These are phyloP conservation scores for Stylophora pistillata DNA, from an alignment of 64 coral and sea anemone genomes.

Conservation along the genomic window DNA sequence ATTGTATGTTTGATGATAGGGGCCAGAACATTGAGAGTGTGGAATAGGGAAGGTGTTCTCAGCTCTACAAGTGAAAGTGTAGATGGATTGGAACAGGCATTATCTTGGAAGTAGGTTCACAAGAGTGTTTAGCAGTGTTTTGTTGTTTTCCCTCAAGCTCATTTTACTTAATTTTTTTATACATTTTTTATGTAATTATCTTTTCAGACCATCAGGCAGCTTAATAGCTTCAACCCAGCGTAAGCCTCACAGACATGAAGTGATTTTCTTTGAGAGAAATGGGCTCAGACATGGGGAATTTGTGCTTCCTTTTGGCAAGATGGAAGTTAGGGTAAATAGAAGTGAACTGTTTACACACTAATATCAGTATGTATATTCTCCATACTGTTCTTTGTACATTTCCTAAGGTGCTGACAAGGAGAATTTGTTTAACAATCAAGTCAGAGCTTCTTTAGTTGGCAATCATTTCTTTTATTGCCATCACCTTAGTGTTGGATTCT, in stretches of 20 bases:
- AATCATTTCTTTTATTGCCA: too few species aligned
- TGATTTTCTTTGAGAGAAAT: slow-evolving; percentile 97
- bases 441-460: too few species aligned
- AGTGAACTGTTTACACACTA: too few species aligned
- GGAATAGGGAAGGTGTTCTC: slow-evolving; percentile 83
- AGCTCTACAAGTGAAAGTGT: slow-evolving; percentile 88
- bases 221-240: slow-evolving; percentile 89
- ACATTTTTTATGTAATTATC: not conserved
- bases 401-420: too few species aligned
- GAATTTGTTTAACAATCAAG: too few species aligned
- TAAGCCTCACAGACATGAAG: slow-evolving; percentile 83
- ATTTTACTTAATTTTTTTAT: not conserved
- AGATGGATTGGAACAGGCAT: slow-evolving; percentile 77
- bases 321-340: slow-evolving; percentile 70
- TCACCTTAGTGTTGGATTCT: too few species aligned
- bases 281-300: slow-evolving; percentile 95
- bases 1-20: slow-evolving; percentile 40
- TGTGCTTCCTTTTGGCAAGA: slow-evolving; percentile 71
- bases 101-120: slow-evolving; percentile 84
- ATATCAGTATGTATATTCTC: too few species aligned
- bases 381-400: too few species aligned
- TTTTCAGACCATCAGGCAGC: slow-evolving; percentile 88
- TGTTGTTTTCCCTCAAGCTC: too few species aligned
- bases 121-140: not conserved
- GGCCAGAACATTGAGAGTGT: slow-evolving; percentile 78